phyloP scores from a whole-genome alignment of 2,797 vertebrate genomes.

The Tangara arthus region DNA sequence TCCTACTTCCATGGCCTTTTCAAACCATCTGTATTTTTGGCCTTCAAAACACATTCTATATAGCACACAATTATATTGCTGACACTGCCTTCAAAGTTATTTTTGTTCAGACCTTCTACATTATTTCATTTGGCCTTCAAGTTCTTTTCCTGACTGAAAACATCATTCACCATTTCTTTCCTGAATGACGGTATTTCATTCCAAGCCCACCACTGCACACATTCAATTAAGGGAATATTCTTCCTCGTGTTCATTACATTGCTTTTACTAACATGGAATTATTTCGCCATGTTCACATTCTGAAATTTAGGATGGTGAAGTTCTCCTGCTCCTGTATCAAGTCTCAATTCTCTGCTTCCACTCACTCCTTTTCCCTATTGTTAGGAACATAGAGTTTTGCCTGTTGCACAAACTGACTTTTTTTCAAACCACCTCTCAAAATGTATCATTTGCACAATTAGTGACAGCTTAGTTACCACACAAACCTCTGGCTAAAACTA shows the following conservation, averaged over 20 bases:
- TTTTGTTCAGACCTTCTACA: neutral
- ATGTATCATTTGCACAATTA: accelerated
- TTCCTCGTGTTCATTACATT: neutral
- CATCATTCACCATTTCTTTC: neutral
- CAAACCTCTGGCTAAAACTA: neutral
- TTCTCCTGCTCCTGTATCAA: neutral
- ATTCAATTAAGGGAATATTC: neutral
- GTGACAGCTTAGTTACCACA: neutral
- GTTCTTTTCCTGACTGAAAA: neutral
- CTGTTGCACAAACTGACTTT: neutral
- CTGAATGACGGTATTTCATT: neutral
- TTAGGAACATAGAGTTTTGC: neutral
- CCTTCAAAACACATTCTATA: neutral
- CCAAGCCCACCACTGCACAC: neutral
- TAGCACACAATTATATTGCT: neutral
- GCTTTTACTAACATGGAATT: neutral
- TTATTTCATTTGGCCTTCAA: neutral
- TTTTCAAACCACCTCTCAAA: neutral
- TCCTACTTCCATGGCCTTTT: neutral
- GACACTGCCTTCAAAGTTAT: neutral
- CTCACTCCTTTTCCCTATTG: neutral
- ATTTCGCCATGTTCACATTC: neutral
- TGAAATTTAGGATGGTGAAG: neutral
- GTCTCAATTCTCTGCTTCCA: neutral
- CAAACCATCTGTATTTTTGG: neutral